Base-by-base conservation (phyloP, 2,888 invertebrate species). In the Tridacna gigas region DNA sequence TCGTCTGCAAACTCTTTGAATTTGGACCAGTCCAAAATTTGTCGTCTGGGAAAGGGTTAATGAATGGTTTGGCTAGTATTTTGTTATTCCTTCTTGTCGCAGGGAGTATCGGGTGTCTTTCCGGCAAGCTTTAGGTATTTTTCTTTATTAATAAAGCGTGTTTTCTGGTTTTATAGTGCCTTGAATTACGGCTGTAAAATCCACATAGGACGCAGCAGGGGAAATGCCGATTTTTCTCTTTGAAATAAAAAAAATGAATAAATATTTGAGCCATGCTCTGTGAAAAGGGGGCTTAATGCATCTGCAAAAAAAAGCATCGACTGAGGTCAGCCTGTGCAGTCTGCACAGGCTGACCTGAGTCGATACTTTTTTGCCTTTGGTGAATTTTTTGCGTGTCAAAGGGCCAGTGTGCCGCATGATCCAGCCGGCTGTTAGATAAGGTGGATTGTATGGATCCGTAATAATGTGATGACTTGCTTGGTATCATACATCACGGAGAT, bases 71-170 rank as follows among this genome's bases (percentile, higher is more conserved):
- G 37, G 37, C 37, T 37, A 4, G 3, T 7, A 37, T 37, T 37
- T 37, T 37, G 37, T 37, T 37, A 37, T n/a, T n/a, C 37, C 37
- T 37, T 37, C 37, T 37, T 2, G 37, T 56, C 56, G 5, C 20
- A 3, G 56, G 47, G n/a, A n/a, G 37, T 48, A 51, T 73, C 45
- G 12, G n/a, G n/a, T 48, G 20, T 28, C 71, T 13, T 47, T 51
- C 71, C 47, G 22, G 37, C n/a, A 22, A 25, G n/a, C 25, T 63
- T 63, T 63, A 63, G 22, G 13, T n/a, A 25, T n/a, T 9, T 37
- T 25, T 25, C 63, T 63, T 22, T 63, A 63, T 63, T 63, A 63
- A 63, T 13, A 63, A 63, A 63, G 63, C 25, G 63, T 63, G 63
- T 63, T 25, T 63, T 63, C 20, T 25, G 63, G 63, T 63, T 63